A percentile compares a stretch with the other conserved stretches of the same genome.
Conservation (phyloP, 2,797 vertebrate species). For the Pempheris klunzingeri region DNA sequence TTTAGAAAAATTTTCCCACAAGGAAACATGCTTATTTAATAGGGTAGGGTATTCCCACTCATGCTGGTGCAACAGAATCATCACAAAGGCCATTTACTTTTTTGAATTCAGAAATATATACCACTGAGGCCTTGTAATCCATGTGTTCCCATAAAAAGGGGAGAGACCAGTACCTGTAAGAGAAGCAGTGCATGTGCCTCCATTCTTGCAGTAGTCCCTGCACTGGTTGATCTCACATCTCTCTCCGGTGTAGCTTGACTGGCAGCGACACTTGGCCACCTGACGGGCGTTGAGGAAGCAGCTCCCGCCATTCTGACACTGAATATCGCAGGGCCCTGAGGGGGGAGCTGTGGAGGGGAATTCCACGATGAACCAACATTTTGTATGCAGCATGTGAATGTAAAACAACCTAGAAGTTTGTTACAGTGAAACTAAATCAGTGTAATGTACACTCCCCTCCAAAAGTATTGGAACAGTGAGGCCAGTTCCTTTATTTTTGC, state of each 20-base stretch:
- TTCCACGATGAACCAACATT: background rate
- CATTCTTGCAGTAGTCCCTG: slow-evolving; percentile 93
- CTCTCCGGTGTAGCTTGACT: slow-evolving; percentile 92
- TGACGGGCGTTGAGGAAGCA: slow-evolving; percentile 94
- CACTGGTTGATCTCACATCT: slow-evolving; percentile 95
- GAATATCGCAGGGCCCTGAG: slow-evolving; percentile 87
- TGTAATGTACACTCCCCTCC: too few relatives aligned
- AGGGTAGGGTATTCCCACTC: background rate
- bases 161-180: slow-evolving; percentile 93
- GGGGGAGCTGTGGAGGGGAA: slow-evolving; percentile 76
- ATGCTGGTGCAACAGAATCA: background rate
- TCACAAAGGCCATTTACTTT: background rate
- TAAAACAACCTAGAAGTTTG: background rate
- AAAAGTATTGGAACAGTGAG: too few relatives aligned
- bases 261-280: slow-evolving; percentile 96
- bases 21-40: background rate
- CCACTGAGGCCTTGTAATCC: background rate
- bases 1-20: background rate
- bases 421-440: background rate
- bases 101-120: slow-evolving; percentile 3
- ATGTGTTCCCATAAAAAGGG: background rate
- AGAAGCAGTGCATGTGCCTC: slow-evolving; percentile 94
- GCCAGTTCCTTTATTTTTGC: too few relatives aligned
- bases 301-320: slow-evolving; percentile 93
- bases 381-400: background rate